These are phyloP conservation scores for Atherinomorus stipes DNA, from an alignment of 2,113 vertebrate species.

Conservation along the genomic window DNA sequence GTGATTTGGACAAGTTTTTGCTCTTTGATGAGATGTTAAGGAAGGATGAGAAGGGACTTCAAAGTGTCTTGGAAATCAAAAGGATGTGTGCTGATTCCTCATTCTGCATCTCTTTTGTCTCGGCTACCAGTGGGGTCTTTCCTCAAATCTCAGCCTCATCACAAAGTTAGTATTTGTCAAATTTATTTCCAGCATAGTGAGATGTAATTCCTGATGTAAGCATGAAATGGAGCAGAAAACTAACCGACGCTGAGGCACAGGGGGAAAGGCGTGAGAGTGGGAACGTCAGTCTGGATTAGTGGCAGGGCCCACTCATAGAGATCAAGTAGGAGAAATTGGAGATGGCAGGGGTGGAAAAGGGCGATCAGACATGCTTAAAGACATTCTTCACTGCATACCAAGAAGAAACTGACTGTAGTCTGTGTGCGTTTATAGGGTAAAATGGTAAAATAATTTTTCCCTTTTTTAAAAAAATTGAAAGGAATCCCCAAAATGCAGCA, in stretches of 20 bases:
- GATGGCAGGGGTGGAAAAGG: constrained; percentile 48
- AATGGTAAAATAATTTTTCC: too few species aligned
- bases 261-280: constrained; percentile 33
- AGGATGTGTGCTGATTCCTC: too few species aligned
- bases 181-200: constrained; percentile 35
- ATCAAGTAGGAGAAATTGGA: constrained; percentile 39
- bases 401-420: not conserved
- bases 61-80: too few species aligned
- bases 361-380: constrained; percentile 40
- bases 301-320: constrained; percentile 10
- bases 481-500: too few species aligned
- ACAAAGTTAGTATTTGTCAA: constrained; percentile 46
- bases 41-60: too few species aligned
- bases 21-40: too few species aligned
- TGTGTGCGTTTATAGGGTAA: not conserved
- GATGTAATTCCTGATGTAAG: constrained; percentile 61
- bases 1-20: too few species aligned
- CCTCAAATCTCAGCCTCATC: constrained; percentile 16
- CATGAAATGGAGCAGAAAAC: constrained; percentile 76
- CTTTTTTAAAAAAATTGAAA: too few species aligned
- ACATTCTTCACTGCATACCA: not conserved
- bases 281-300: constrained; percentile 56
- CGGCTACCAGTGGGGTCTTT: not conserved
- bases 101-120: constrained; percentile 1
- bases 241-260: constrained; percentile 48